Percentiles rank a stretch among this genome's conserved stretches.
Evolutionary conservation across 2,797 vertebrate genomes (phyloP).

Genomic region (Paramormyrops hopkinsi): DNA sequence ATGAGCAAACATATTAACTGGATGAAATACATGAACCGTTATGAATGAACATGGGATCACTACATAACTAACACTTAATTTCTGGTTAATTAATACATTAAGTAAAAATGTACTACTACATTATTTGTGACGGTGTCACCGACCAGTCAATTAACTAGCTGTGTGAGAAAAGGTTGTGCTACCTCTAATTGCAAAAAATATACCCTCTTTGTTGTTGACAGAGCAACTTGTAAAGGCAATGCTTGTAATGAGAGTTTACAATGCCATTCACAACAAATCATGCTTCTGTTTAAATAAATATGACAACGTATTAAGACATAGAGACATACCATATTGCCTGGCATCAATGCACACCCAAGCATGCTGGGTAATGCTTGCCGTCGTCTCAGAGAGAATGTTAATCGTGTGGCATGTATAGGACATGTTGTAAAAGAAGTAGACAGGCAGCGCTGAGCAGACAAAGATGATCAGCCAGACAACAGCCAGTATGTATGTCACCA

Average conservation of each 20-base stretch:
- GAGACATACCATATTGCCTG: conserved; percentile 85
- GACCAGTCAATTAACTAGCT: neutral
- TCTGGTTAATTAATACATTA: neutral
- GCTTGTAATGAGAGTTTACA: neutral
- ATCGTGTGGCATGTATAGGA: conserved; percentile 90
- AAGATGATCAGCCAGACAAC: conserved; percentile 90
- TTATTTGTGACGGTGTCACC: neutral
- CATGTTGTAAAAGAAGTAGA: conserved; percentile 96
- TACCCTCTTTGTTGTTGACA: neutral
- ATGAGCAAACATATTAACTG: neutral
- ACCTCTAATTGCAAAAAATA: neutral
- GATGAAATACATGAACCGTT: neutral
- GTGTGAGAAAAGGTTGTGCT: neutral
- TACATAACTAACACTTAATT: neutral
- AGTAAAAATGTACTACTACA: neutral
- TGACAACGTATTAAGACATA: neutral
- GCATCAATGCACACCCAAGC: conserved; percentile 82
- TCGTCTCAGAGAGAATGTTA: conserved; percentile 80
- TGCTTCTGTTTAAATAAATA: neutral
- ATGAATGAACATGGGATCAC: neutral
- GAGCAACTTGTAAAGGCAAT: neutral
- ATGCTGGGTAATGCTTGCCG: conserved; percentile 74
- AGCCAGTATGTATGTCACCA: conserved; percentile 84
- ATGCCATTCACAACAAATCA: neutral
- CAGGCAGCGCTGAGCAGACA: conserved; percentile 82